Percentiles rank a stretch among this genome's conserved stretches.
These are phyloP conservation scores for Geophilus truncorum DNA, from an alignment of 2,888 invertebrate species.

Conservation along the genomic window DNA sequence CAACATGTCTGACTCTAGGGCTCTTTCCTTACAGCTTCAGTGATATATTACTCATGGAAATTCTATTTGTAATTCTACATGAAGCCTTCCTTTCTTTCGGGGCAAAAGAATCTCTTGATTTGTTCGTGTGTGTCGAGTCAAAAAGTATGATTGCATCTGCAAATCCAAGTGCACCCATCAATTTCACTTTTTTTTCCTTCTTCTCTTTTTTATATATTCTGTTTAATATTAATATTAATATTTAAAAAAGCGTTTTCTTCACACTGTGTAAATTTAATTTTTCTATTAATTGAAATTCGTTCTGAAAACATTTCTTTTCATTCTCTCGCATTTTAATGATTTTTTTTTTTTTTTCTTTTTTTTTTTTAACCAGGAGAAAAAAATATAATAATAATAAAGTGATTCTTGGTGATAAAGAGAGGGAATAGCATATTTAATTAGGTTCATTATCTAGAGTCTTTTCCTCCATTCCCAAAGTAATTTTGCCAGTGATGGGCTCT, in stretches of 20 bases:
- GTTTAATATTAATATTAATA: too few species aligned
- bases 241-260: too few species aligned
- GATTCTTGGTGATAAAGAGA: slow-evolving; percentile 11
- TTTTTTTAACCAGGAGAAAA: too few species aligned
- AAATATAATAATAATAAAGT: slow-evolving; percentile 3
- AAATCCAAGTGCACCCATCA: background rate
- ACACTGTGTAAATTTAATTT: too few species aligned
- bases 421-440: slow-evolving; percentile 30
- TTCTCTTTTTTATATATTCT: too few species aligned
- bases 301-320: background rate
- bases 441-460: slow-evolving; percentile 29
- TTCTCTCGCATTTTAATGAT: too few species aligned
- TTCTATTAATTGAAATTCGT: background rate
- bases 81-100: background rate
- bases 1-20: slow-evolving; percentile 18
- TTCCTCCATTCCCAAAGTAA: slow-evolving; percentile 28
- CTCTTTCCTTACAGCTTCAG: background rate
- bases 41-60: slow-evolving; percentile 22
- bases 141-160: background rate
- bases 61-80: background rate
- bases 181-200: background rate
- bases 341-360: too few species aligned
- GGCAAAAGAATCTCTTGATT: slow-evolving; percentile 1
- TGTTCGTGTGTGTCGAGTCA: background rate
- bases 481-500: slow-evolving; percentile 22